A percentile compares a stretch with the other conserved stretches of the same genome.
phyloP scores from a whole-genome alignment of 1,140 invertebrate genomes.

The Heliconius hewitsoni region DNA sequence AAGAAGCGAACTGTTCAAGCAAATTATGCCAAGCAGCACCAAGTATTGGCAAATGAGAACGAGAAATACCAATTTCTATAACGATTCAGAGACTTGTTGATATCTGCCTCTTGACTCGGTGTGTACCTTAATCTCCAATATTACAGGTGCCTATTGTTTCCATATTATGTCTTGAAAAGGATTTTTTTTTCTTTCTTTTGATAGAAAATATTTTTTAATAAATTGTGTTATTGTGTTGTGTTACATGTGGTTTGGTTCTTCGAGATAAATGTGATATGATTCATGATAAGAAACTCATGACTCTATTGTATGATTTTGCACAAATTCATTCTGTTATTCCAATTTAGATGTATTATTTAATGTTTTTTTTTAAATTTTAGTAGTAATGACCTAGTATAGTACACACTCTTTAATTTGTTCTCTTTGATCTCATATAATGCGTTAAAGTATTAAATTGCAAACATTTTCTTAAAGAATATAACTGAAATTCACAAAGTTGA shows the following conservation, averaged over 20 bases:
- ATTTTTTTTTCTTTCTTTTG: neutral
- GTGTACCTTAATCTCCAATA: neutral
- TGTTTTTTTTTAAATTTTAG: no score
- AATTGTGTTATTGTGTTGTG: neutral
- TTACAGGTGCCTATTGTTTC: conserved; percentile 7
- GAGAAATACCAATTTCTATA: conserved; percentile 14
- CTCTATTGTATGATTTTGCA: no score
- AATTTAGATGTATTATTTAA: no score
- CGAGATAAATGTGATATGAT: no score
- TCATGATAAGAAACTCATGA: no score
- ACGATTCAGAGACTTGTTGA: conserved; percentile 10
- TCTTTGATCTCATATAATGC: no score
- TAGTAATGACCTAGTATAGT: no score
- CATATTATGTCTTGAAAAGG: neutral
- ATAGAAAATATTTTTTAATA: neutral
- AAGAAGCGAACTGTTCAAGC: neutral
- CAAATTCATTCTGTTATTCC: no score
- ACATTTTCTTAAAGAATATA: no score
- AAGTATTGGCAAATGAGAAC: conserved; percentile 10
- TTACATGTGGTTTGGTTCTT: neutral
- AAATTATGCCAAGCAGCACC: neutral
- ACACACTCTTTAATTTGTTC: no score
- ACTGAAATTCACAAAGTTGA: no score
- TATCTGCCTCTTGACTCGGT: conserved; percentile 2
- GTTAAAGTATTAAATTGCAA: no score